A percentile compares a stretch with the other conserved stretches of the same genome.
Evolutionary conservation across 2,797 vertebrate genomes (phyloP).

Genomic region (Chelmon rostratus): DNA sequence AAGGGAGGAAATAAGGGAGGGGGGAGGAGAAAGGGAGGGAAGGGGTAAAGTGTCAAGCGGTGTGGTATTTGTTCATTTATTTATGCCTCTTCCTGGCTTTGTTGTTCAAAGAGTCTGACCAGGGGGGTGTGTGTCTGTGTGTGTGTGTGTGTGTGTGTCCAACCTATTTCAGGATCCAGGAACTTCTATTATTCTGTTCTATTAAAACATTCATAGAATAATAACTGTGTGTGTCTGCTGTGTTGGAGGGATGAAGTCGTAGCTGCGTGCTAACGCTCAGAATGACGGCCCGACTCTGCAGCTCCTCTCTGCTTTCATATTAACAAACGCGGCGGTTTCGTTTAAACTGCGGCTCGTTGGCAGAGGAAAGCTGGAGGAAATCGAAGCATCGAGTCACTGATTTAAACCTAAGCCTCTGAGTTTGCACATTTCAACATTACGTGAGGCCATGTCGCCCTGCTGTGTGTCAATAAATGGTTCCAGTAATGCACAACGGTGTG

Average conservation of each 20-base stretch:
- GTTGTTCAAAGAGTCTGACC: slow-evolving; percentile 58
- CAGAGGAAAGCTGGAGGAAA: neutral
- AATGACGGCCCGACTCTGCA: neutral
- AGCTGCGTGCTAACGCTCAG: neutral
- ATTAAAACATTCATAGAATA: neutral
- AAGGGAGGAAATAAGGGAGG: slow-evolving; percentile 24
- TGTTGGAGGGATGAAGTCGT: neutral
- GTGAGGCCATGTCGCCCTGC: slow-evolving; percentile 18
- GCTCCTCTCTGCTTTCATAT: neutral
- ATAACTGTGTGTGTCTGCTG: neutral
- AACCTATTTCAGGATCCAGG: slow-evolving; percentile 45
- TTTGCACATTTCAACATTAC: slow-evolving; percentile 33
- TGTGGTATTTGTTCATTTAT: slow-evolving; percentile 82
- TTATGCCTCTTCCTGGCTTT: slow-evolving; percentile 86
- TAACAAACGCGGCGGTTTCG: neutral
- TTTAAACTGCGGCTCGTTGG: too few species aligned
- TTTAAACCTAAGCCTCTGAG: neutral
- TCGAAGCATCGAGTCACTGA: neutral
- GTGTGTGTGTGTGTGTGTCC: slow-evolving; percentile 11
- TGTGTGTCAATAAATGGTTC: slow-evolving; percentile 49
- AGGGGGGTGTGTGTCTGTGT: slow-evolving; percentile 26
- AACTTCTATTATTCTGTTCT: neutral
- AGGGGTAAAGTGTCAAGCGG: slow-evolving; percentile 41
- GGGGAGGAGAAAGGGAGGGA: neutral
- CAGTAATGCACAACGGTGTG: slow-evolving; percentile 26